Base-by-base conservation (phyloP, 2,888 invertebrate species). In the Rosalia funebris region DNA sequence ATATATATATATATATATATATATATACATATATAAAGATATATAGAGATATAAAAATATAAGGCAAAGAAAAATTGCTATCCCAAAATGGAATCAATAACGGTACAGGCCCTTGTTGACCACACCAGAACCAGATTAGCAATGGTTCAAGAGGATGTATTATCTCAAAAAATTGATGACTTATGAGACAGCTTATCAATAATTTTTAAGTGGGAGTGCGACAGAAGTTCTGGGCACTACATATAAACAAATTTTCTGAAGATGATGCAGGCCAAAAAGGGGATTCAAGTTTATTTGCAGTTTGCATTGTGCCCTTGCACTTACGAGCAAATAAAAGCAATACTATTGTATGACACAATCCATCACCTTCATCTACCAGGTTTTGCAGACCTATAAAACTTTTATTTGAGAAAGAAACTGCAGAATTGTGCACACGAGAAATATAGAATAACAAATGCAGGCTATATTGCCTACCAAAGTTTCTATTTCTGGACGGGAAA, bases 331-430 rank as follows among this genome's bases (percentile, higher is more conserved):
- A 34, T 25, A 25, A 25, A 34, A 11, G 2, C 5, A n/a, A n/a
- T 34, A 2, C 7, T 7, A 5, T 34, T 34, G 10, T 34, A n/a
- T 34, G 34, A n/a, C 7, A 34, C 5, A 34, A 34, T 11, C 11
- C 34, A 7, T 10, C 5, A 7, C 34, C 34, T n/a, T 5, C 34
- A 7, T 34, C 34, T 9, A 57, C 57, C 1, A 15, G 57, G 14
- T 57, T 48, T 32, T 57, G 52, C 15, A 17, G 52, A 42, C 42
- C 42, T n/a, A 17, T 52, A 10, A 41, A 52, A 52, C 15, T 41
- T 32, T n/a, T 47, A 12, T 42, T 39, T 44, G 39, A 57, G 16
- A 57, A 57, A 20, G 57, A 57, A 48, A 53, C 42, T n/a, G 14
- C 12, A 10, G 52, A 58, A 10, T 15, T 57, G n/a, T 16, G 31